Evolutionary conservation across 92 coral and sea anemone species (phyloP), one percentile per base, ranked within the genome.

Genomic region (Diadumene lineata): DNA sequence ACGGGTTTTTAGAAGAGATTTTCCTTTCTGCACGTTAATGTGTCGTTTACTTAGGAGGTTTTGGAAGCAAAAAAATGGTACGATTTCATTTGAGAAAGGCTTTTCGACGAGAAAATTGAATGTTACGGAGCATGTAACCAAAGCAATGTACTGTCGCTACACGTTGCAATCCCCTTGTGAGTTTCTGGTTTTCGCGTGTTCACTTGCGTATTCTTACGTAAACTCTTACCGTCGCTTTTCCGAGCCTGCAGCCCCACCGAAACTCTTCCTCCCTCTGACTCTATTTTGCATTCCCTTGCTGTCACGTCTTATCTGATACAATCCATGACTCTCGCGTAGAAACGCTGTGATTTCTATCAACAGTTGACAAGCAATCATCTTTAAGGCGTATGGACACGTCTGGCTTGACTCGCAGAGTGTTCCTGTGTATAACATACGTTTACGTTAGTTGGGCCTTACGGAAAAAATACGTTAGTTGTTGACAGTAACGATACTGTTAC

Each of bases 351-450:
- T 92, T 81, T 96, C 99, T 78, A 92, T 85, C 31, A 96, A 84
- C 76, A 96, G 85, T 62, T 96, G 99, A 60, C 99, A 96, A 9
- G 99, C 99, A 27, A 91, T 80, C 99, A 96, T 96, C 83, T 92
- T 89, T 57, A 96, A 70, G 4, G 97, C 93, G 69, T 92, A 85
- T 18, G 99, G 99, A 71, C 97, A 92, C 16, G 74, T 82, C 75
- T 87, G 93, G 56, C 84, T 87, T 31, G 91, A 82, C 26, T 94
- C 97, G 55, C 81, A 70, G 57, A 96, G 87, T 21, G 99, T 89
- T 27, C 96, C 99, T 96, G 48, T 38, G 48, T 38, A 38, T 38
- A 38, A n/a, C n/a, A n/a, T n/a, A n/a, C n/a, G 48, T 38, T 6
- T 38, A 13, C 13, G 48, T 38, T 6, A 6, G 13, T 6, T 38